These are phyloP conservation scores for Leptodactylus fallax DNA, from an alignment of 2,797 vertebrate genomes.

Conservation along the genomic window DNA sequence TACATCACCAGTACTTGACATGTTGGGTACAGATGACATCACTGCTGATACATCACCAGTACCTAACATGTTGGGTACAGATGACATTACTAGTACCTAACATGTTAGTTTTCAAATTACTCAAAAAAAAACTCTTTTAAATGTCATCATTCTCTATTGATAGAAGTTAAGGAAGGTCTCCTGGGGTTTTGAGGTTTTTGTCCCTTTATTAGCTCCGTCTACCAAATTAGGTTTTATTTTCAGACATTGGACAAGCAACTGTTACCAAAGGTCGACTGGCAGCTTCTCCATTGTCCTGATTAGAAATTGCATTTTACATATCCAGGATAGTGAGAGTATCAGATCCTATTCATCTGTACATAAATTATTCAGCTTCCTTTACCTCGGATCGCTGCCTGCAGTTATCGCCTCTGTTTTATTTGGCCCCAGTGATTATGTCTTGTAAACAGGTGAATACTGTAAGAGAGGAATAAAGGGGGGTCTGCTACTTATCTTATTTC, in stretches of 20 bases:
- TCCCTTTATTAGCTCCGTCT: not conserved
- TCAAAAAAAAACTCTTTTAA: no score
- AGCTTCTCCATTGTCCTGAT: not conserved
- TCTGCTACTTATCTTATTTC: not conserved
- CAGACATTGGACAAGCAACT: not conserved
- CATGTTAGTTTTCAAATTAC: no score
- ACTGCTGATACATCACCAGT: no score
- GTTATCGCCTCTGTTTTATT: constrained; percentile 26
- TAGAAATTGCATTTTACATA: not conserved
- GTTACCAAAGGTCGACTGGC: no score
- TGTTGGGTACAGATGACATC: no score
- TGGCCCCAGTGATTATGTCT: constrained; percentile 22
- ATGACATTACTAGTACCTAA: no score
- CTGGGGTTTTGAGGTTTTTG: no score
- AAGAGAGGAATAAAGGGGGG: not conserved
- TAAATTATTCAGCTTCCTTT: constrained; percentile 12
- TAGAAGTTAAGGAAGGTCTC: no score
- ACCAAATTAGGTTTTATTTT: not conserved
- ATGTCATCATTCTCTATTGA: no score
- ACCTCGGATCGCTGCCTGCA: not conserved
- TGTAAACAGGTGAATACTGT: constrained; percentile 3
- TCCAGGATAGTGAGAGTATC: not conserved
- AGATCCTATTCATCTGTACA: not conserved
- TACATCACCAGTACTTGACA: no score
- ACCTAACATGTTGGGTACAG: no score